These are phyloP conservation scores for Chaenogobius annularis DNA, from an alignment of 2,113 vertebrate species.

Conservation along the genomic window DNA sequence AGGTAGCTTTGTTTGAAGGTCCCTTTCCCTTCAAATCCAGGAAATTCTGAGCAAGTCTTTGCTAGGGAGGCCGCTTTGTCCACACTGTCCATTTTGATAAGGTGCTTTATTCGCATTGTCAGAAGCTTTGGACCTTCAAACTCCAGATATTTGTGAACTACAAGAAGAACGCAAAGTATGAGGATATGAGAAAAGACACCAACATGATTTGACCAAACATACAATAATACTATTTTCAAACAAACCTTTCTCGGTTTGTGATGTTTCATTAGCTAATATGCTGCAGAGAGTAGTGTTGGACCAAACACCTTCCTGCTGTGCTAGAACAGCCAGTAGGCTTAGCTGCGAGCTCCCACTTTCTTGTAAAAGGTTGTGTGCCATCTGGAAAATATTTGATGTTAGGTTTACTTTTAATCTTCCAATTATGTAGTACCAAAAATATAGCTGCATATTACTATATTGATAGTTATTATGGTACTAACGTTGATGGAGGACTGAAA, in stretches of 20 bases:
- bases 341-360: constrained; percentile 91
- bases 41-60: constrained; percentile 93
- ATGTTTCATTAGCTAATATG: constrained; percentile 87
- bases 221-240: not conserved
- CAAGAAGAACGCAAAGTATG: constrained; percentile 2
- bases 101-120: constrained; percentile 97
- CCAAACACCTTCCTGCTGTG: constrained; percentile 91
- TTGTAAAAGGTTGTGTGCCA: constrained; percentile 90
- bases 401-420: constrained; percentile 2
- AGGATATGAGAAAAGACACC: not conserved
- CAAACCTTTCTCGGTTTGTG: constrained; percentile 88
- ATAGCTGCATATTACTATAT: not conserved
- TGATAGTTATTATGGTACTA: constrained; percentile 55
- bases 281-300: constrained; percentile 86
- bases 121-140: constrained; percentile 90
- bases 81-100: constrained; percentile 91
- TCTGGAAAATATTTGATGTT: constrained; percentile 68
- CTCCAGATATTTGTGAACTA: constrained; percentile 89
- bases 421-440: not conserved
- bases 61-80: constrained; percentile 90
- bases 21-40: constrained; percentile 91
- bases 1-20: constrained; percentile 97
- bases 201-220: not conserved
- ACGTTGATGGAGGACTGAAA: constrained; percentile 96
- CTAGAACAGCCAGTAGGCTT: constrained; percentile 85